A percentile compares a stretch with the other conserved stretches of the same genome.
phyloP scores from a whole-genome alignment of 2,113 vertebrate genomes.

The Cavia aperea region DNA sequence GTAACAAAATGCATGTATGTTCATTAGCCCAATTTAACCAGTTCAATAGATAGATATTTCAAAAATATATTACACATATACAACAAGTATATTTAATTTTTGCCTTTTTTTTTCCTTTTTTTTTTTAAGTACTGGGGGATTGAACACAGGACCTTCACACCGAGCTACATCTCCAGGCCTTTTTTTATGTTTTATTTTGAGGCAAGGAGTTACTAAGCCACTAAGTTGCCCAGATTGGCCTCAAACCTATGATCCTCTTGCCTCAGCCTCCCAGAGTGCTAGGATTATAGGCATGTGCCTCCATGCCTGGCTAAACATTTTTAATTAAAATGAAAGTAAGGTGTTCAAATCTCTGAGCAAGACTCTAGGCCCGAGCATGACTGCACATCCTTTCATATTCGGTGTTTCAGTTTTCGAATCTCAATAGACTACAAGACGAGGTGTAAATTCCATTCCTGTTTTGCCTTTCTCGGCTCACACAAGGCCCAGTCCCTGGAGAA shows the following conservation, averaged over 20 bases:
- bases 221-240: background rate
- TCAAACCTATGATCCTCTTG: background rate
- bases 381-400: background rate
- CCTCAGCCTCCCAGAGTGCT: background rate
- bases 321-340: background rate
- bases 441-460: background rate
- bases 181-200: background rate
- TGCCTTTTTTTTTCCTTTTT: background rate
- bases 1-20: background rate
- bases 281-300: background rate
- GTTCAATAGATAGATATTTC: background rate
- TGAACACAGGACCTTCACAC: background rate
- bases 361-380: background rate
- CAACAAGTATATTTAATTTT: background rate
- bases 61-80: background rate
- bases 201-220: background rate
- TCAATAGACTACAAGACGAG: background rate
- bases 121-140: background rate
- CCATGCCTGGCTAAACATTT: background rate
- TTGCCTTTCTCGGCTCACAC: background rate
- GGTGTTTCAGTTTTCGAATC: background rate
- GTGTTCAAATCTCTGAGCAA: background rate
- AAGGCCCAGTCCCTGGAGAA: background rate
- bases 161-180: background rate
- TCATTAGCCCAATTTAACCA: background rate